Percentiles rank a stretch among this genome's conserved stretches.
Conservation (phyloP, 2,888 invertebrate species). For the Latrodectus hesperus region DNA sequence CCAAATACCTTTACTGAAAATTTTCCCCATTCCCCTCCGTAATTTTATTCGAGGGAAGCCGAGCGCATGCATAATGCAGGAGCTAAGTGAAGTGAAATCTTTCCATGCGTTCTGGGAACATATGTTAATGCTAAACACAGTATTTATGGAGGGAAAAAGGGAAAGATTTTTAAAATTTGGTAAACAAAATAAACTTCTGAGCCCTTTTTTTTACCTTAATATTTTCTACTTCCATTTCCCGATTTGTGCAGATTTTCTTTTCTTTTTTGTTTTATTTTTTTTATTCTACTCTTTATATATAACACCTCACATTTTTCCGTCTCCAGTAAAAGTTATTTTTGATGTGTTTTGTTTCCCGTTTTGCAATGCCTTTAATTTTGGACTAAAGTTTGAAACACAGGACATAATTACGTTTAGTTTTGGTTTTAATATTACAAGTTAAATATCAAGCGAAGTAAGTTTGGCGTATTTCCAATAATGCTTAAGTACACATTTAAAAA, state of each 20-base stretch:
- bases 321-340: too few relatives aligned
- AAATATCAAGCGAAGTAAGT: too few relatives aligned
- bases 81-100: neutral
- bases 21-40: slow-evolving; percentile 18
- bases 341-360: too few relatives aligned
- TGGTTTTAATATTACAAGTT: too few relatives aligned
- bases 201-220: neutral
- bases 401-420: too few relatives aligned
- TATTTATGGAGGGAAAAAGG: slow-evolving; percentile 19
- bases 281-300: neutral
- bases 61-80: slow-evolving; percentile 44
- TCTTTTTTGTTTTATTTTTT: neutral
- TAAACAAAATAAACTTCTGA: slow-evolving; percentile 43
- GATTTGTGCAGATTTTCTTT: neutral
- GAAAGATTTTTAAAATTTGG: slow-evolving; percentile 31
- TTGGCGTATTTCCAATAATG: too few relatives aligned
- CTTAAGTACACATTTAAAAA: too few relatives aligned
- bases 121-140: slow-evolving; percentile 43
- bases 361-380: too few relatives aligned
- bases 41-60: slow-evolving; percentile 38
- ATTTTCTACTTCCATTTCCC: neutral
- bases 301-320: neutral
- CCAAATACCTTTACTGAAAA: slow-evolving; percentile 15
- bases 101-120: slow-evolving; percentile 3
- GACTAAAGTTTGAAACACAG: too few relatives aligned